Percentiles rank a stretch among this genome's conserved stretches.
These are phyloP conservation scores for Nysson spinosus DNA, from an alignment of 2,888 invertebrate species.

Conservation along the genomic window DNA sequence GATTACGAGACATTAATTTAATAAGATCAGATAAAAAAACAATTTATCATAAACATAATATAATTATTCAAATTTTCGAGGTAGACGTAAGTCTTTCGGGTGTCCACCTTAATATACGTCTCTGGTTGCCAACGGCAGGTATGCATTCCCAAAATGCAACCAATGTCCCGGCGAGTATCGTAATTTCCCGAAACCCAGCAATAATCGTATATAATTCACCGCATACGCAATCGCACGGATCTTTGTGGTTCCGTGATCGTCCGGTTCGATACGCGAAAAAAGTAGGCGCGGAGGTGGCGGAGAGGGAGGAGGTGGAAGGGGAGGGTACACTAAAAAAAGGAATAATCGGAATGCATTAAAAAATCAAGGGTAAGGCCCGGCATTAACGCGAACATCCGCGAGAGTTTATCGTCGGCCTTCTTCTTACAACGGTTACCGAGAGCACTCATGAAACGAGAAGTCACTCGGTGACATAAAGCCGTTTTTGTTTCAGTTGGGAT, in stretches of 20 bases:
- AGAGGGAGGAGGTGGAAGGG: constrained; percentile 4
- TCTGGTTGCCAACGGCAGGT: constrained; percentile 3
- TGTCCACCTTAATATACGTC: constrained; percentile 17
- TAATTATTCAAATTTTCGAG: constrained; percentile 27
- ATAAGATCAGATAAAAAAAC: constrained; percentile 16
- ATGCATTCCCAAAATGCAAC: constrained; percentile 3
- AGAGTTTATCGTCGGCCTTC: constrained; percentile 43
- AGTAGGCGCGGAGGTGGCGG: background rate
- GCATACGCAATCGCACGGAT: constrained; percentile 1
- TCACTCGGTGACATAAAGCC: constrained; percentile 14
- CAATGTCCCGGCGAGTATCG: constrained; percentile 20
- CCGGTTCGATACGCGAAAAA: constrained; percentile 12
- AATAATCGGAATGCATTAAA: constrained; percentile 24
- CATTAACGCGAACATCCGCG: constrained; percentile 37
- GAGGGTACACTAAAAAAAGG: constrained; percentile 2
- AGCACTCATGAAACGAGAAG: constrained; percentile 44
- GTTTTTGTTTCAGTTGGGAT: constrained; percentile 31
- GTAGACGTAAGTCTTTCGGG: constrained; percentile 17
- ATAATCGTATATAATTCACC: constrained; percentile 49
- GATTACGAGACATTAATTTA: background rate
- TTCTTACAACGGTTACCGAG: constrained; percentile 20
- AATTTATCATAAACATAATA: constrained; percentile 18
- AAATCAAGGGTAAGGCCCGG: constrained; percentile 21
- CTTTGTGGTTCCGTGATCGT: constrained; percentile 1
- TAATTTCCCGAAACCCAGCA: constrained; percentile 11